phyloP scores from a whole-genome alignment of 2,113 vertebrate species.

The Rhea americana region DNA sequence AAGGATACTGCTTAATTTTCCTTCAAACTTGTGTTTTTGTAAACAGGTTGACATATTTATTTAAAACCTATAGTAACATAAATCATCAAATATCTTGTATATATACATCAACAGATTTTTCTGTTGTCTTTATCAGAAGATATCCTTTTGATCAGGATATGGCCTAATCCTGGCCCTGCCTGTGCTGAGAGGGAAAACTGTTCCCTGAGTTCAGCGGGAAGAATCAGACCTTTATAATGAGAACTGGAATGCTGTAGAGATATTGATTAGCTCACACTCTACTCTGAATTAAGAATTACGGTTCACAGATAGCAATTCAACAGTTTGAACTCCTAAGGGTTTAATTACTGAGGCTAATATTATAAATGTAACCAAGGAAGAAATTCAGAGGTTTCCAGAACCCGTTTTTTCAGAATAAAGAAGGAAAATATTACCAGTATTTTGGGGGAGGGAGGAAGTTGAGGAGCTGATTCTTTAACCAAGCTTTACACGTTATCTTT shows the following conservation, averaged over 20 bases:
- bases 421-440: background rate
- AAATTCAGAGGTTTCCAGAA: background rate
- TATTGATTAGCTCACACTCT: background rate
- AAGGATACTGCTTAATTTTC: background rate
- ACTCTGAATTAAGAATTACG: conserved; percentile 4
- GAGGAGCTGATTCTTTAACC: background rate
- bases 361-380: background rate
- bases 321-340: conserved; percentile 7
- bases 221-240: background rate
- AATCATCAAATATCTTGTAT: background rate
- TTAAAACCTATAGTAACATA: background rate
- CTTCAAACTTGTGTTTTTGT: background rate
- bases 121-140: background rate
- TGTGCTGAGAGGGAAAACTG: background rate
- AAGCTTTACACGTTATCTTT: background rate
- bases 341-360: background rate
- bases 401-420: background rate
- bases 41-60: background rate
- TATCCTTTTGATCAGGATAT: background rate
- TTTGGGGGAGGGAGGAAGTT: fast-evolving
- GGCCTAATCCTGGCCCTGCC: background rate
- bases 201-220: background rate
- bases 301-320: background rate
- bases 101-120: background rate
- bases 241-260: background rate